Evolutionary conservation across 2,113 vertebrate genomes (phyloP), one percentile per base, ranked within the genome.

Genomic region (Sisor rabdophorus): DNA sequence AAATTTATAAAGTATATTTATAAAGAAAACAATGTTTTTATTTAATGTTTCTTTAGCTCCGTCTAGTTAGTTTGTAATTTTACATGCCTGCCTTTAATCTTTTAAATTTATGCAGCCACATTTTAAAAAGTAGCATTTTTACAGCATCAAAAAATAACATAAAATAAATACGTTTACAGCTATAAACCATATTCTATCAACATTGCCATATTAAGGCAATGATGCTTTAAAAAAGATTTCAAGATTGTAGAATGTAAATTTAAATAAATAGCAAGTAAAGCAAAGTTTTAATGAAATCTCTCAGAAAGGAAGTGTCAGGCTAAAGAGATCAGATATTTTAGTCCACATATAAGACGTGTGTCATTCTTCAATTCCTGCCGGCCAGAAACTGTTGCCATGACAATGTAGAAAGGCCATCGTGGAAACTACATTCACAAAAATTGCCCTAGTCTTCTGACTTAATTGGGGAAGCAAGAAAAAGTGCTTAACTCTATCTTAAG

Each of bases 321-420:
- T 19, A 68, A 72, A 59, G 76, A 61, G 81, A 82, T 83, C 87
- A 79, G 85, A 83, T 87, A 85, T 87, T 80, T 88, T 83, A 84
- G 54, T 79, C 73, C 80, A 79, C 77, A 84, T 79, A 87, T 86
- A 82, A 86, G 81, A 54, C 81, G 79, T 64, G 79, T 54, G 71
- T 77, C 69, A 75, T 83, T 72, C 48, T 78, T 82, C 75, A 69
- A 78, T 71, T 75, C 61, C 58, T 63, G 53, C 59, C 80, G 73
- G 15, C 75, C 77, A 76, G 65, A 69, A 75, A 50, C 77, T 84
- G 84, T 90, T 88, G 79, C 85, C 80, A 86, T 86, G 79, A 83
- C 82, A 80, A 87, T 79, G 73, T 11, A 69, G 73, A 56, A 68
- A 30, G 74, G 76, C 56, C 74, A 55, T 44, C 32, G 36, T 40